Percentiles rank a stretch among this genome's conserved stretches.
Conservation (phyloP, 2,797 vertebrate genomes). For the Etheostoma nigrum region DNA sequence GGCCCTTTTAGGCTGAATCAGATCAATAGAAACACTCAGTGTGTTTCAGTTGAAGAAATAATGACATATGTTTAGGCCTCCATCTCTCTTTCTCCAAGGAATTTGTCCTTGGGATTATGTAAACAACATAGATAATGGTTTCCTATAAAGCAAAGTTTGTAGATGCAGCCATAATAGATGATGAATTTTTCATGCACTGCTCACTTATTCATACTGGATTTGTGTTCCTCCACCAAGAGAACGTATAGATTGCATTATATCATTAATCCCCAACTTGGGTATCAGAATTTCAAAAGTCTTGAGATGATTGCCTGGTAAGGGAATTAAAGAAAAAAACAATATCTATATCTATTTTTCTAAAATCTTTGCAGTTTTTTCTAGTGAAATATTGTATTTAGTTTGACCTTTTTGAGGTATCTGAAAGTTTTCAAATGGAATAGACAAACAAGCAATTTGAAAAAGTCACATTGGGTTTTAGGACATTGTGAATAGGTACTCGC, state of each 20-base stretch:
- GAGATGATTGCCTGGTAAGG: neutral
- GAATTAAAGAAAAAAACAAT: neutral
- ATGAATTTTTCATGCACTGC: neutral
- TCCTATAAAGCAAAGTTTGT: neutral
- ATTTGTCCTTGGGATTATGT: constrained; percentile 19
- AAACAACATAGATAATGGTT: constrained; percentile 16
- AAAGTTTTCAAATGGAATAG: too few relatives aligned
- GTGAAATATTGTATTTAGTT: neutral
- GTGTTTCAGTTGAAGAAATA: constrained; percentile 35
- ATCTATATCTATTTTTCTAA: neutral
- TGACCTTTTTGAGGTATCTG: too few relatives aligned
- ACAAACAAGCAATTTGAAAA: too few relatives aligned
- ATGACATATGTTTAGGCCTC: neutral
- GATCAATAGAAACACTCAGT: constrained; percentile 36
- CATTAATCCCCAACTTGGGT: too few relatives aligned
- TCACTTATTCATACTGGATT: neutral
- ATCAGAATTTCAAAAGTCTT: neutral
- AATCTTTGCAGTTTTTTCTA: neutral
- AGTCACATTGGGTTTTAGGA: neutral
- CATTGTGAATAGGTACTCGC: neutral
- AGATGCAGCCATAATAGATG: neutral
- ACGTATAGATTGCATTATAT: neutral
- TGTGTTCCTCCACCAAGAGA: neutral
- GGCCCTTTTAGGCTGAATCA: neutral
- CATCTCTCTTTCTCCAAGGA: neutral